These are phyloP conservation scores for Lonchura striata DNA, from an alignment of 2,113 vertebrate genomes.

Conservation along the genomic window DNA sequence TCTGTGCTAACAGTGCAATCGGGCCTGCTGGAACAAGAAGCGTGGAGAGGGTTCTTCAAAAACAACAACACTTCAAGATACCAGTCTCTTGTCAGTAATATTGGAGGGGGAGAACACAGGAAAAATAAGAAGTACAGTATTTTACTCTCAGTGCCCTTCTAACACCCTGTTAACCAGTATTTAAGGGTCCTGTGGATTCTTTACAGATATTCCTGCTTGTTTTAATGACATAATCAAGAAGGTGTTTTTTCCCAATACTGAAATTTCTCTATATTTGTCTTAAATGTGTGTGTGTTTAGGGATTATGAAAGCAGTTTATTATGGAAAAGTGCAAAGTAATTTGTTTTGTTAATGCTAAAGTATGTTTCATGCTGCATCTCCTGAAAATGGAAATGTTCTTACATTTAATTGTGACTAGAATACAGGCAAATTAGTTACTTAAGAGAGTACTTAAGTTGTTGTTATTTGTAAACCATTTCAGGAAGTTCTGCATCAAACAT, in stretches of 20 bases:
- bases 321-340: constrained; percentile 6
- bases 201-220: constrained; percentile 62
- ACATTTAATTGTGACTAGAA: neutral
- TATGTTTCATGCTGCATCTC: constrained; percentile 29
- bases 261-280: constrained; percentile 57
- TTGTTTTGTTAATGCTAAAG: constrained; percentile 14
- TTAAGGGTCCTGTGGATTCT: constrained; percentile 58
- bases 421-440: neutral
- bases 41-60: constrained; percentile 80
- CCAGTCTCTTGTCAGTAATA: constrained; percentile 73
- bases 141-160: constrained; percentile 69
- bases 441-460: neutral
- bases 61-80: constrained; percentile 76
- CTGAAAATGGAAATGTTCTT: constrained; percentile 3
- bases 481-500: neutral
- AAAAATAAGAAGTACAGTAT: constrained; percentile 52
- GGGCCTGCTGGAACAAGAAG: constrained; percentile 74
- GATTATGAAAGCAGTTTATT: constrained; percentile 57
- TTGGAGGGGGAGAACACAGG: constrained; percentile 51
- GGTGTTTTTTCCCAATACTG: constrained; percentile 52
- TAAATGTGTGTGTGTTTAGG: constrained; percentile 10
- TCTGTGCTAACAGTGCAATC: constrained; percentile 77
- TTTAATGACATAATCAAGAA: constrained; percentile 40
- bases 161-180: constrained; percentile 60
- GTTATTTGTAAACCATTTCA: neutral